A percentile compares a stretch with the other conserved stretches of the same genome.
These are phyloP conservation scores for Furnarius figulus DNA, from an alignment of 2,113 vertebrate species.

Conservation along the genomic window DNA sequence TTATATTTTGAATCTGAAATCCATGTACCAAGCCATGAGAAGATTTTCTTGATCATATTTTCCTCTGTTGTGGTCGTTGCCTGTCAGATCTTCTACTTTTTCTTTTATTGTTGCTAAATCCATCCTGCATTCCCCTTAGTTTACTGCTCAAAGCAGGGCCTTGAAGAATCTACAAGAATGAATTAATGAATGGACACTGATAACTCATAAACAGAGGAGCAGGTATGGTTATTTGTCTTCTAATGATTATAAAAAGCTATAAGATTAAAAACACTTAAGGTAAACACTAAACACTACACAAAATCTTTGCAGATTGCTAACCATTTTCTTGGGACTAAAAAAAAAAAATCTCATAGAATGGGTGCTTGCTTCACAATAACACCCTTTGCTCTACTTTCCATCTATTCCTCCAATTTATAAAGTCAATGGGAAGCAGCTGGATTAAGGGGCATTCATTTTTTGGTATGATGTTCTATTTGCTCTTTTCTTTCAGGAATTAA, in stretches of 20 bases:
- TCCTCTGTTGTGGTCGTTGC: not conserved
- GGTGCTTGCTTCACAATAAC: not conserved
- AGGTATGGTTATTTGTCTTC: not conserved
- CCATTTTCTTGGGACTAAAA: not conserved
- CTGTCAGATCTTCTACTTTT: not conserved
- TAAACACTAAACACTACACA: not conserved
- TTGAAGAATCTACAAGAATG: not conserved
- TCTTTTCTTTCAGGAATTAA: not conserved
- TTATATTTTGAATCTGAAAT: not conserved
- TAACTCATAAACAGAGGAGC: not conserved
- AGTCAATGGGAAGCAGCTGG: not conserved
- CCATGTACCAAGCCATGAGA: not conserved
- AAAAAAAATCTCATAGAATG: not conserved
- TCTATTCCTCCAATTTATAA: not conserved
- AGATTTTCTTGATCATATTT: not conserved
- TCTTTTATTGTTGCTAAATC: not conserved
- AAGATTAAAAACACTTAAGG: not conserved
- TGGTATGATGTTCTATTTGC: not conserved
- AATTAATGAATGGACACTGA: not conserved
- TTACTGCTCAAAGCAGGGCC: not conserved
- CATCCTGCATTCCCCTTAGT: not conserved
- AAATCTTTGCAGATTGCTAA: not conserved
- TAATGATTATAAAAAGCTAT: not conserved
- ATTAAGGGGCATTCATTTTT: not conserved
- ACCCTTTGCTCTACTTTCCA: not conserved